Percentiles rank a stretch among this genome's conserved stretches.
phyloP scores from a whole-genome alignment of 2,113 vertebrate species.

The Mesitornis unicolor region DNA sequence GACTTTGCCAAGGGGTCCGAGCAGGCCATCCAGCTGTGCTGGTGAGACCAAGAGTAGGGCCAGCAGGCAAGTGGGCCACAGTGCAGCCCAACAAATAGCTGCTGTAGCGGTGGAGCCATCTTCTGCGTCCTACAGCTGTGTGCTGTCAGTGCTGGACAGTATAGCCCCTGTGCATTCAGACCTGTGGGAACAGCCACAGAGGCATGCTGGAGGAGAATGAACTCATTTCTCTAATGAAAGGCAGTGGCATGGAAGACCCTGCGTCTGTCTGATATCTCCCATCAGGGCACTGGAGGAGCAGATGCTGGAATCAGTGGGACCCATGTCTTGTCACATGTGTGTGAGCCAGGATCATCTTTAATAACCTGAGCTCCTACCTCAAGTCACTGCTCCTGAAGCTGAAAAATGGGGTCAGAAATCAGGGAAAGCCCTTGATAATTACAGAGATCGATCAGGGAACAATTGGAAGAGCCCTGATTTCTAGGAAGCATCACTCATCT shows the following conservation, averaged over 20 bases:
- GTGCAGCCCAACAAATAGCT: neutral
- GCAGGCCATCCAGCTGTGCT: neutral
- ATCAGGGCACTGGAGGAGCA: neutral
- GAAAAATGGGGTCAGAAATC: neutral
- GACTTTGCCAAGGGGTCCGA: neutral
- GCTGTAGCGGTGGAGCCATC: neutral
- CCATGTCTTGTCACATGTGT: rapidly evolving
- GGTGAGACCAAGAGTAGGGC: neutral
- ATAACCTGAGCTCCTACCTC: neutral
- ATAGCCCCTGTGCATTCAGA: neutral
- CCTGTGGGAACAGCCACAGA: neutral
- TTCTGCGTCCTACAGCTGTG: neutral
- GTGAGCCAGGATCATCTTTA: neutral
- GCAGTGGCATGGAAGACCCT: neutral
- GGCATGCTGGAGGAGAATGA: neutral
- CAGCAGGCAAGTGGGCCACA: neutral
- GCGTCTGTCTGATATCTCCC: neutral
- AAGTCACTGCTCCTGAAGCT: neutral
- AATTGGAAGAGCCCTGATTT: neutral
- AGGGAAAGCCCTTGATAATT: neutral
- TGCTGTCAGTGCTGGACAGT: neutral
- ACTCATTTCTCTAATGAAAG: neutral
- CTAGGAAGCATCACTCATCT: neutral
- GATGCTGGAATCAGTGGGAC: neutral
- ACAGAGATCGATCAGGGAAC: neutral